Evolutionary conservation across 2,113 vertebrate genomes (phyloP).

Genomic region (Ceuthmochares aereus): DNA sequence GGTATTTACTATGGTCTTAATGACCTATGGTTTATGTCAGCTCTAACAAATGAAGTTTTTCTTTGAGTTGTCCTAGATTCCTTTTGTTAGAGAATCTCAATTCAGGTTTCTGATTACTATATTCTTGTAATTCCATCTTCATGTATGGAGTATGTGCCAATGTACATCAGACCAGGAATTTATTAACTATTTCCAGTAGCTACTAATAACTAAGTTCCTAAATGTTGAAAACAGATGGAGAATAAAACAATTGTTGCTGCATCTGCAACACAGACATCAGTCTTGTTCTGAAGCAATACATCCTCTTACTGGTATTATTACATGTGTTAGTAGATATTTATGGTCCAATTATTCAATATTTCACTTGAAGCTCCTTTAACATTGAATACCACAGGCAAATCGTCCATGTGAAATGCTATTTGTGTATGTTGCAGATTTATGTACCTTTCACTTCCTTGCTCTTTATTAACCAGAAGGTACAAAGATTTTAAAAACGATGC

Average conservation of each 20-base stretch:
- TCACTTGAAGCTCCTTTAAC: not conserved
- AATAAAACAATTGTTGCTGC: not conserved
- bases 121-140: not conserved
- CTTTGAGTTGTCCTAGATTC: not conserved
- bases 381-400: not conserved
- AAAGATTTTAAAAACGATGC: not conserved
- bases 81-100: not conserved
- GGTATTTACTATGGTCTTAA: not conserved
- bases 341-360: not conserved
- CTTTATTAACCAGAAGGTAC: constrained; percentile 19
- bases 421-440: not conserved
- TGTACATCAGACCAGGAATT: not conserved
- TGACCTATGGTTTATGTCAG: not conserved
- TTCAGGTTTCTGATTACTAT: not conserved
- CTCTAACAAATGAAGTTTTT: not conserved
- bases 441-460: constrained; percentile 8
- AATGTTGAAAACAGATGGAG: not conserved
- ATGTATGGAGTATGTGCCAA: not conserved
- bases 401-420: not conserved
- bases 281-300: not conserved
- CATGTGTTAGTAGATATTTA: constrained; percentile 9
- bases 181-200: not conserved
- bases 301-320: not conserved
- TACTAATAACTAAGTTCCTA: not conserved
- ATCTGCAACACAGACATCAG: not conserved